Percentiles rank a stretch among this genome's conserved stretches.
Conservation (phyloP, 1,140 invertebrate species). For the Drosophila dunni region DNA sequence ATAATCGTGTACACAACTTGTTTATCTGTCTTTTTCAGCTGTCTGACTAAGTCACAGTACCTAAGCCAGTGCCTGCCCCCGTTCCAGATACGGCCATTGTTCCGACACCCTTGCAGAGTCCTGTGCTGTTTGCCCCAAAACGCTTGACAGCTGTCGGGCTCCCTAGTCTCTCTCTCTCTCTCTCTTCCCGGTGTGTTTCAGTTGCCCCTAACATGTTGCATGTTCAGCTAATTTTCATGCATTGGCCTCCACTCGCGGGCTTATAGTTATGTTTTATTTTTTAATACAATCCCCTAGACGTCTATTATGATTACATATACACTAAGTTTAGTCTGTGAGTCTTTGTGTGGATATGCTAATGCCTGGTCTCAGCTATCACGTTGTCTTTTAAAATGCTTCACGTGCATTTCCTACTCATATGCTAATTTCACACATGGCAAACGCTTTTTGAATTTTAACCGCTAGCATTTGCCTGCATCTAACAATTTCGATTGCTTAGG, state of each 20-base stretch:
- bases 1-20: conserved; percentile 52
- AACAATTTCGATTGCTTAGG: conserved; percentile 29
- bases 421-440: conserved; percentile 61
- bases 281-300: conserved; percentile 5
- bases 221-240: conserved; percentile 49
- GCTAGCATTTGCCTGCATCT: conserved; percentile 3
- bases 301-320: conserved; percentile 50
- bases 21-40: conserved; percentile 77
- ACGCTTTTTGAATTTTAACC: conserved; percentile 64
- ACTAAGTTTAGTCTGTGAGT: conserved; percentile 29
- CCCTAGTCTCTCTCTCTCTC: conserved; percentile 59
- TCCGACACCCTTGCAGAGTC: conserved; percentile 43
- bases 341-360: conserved; percentile 32
- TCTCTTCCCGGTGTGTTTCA: background rate
- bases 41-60: conserved; percentile 20
- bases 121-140: conserved; percentile 38
- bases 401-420: conserved; percentile 61
- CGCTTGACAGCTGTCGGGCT: conserved; percentile 70
- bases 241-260: conserved; percentile 35
- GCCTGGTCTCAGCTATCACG: conserved; percentile 42
- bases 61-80: conserved; percentile 21
- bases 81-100: conserved; percentile 22
- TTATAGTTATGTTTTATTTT: conserved; percentile 71
- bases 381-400: conserved; percentile 47
- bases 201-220: conserved; percentile 34